phyloP scores from a whole-genome alignment of 2,797 vertebrate genomes.

The Hyperoplus lanceolatus region DNA sequence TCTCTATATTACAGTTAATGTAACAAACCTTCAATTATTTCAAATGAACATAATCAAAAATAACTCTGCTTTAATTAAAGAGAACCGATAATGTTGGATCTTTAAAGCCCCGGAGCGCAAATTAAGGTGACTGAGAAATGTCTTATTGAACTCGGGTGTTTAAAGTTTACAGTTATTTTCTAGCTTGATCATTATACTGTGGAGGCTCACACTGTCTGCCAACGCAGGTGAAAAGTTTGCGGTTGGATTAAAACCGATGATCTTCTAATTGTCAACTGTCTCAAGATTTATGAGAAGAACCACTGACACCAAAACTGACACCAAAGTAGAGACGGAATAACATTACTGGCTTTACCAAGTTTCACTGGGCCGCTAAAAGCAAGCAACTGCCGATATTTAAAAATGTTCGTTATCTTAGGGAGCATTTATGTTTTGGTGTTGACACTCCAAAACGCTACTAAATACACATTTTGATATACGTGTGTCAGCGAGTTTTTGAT shows the following conservation, averaged over 20 bases:
- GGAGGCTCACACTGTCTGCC: conserved; percentile 27
- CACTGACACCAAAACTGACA: conserved; percentile 1
- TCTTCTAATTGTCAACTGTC: conserved; percentile 23
- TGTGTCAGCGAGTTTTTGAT: not conserved
- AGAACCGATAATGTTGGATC: conserved; percentile 4
- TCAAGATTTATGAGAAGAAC: conserved; percentile 10
- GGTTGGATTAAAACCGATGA: conserved; percentile 15
- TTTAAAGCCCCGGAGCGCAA: conserved; percentile 1
- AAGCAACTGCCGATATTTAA: not conserved
- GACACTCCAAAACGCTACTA: not conserved
- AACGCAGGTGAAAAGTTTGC: conserved; percentile 7
- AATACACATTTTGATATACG: not conserved
- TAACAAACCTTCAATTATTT: not conserved
- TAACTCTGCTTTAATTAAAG: conserved; percentile 13
- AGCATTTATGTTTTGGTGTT: not conserved
- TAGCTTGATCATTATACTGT: conserved; percentile 1
- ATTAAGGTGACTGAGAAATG: conserved; percentile 23
- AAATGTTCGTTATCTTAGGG: not conserved
- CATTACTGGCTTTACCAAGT: conserved; percentile 1
- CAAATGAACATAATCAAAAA: conserved; percentile 23
- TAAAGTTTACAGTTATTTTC: conserved; percentile 11
- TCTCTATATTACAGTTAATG: not conserved
- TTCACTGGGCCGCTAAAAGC: conserved; percentile 10
- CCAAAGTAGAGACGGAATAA: not conserved
- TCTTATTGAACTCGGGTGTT: conserved; percentile 26